These are phyloP conservation scores for Epirrhoe tristata DNA, from an alignment of 2,888 invertebrate species.

Conservation along the genomic window DNA sequence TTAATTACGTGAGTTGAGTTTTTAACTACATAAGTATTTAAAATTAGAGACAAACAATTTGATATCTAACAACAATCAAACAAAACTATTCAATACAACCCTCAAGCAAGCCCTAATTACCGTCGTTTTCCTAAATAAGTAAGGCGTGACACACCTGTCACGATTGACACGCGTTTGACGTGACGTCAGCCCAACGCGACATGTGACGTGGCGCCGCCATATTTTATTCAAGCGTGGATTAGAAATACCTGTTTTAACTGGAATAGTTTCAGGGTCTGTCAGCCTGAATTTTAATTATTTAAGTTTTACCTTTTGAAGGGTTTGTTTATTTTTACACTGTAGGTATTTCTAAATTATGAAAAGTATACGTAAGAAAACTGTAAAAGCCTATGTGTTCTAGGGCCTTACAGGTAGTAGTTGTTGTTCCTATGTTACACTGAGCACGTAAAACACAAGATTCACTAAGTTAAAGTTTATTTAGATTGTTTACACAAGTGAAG, in stretches of 20 bases:
- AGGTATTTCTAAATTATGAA: no score
- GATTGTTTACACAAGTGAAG: no score
- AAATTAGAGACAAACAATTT: no score
- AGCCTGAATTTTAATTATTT: constrained; percentile 11
- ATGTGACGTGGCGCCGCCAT: constrained; percentile 31
- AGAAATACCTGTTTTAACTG: constrained; percentile 45
- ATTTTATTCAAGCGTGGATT: constrained; percentile 47
- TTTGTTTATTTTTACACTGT: not conserved
- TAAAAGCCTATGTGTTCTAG: no score
- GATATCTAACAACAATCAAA: no score
- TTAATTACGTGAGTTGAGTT: no score
- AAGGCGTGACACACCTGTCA: constrained; percentile 54
- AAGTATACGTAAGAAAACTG: no score
- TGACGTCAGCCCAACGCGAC: constrained; percentile 19
- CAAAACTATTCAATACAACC: not conserved
- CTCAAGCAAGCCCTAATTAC: constrained; percentile 50
- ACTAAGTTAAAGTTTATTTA: no score
- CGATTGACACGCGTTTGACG: constrained; percentile 44
- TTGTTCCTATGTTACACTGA: no score
- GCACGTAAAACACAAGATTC: no score
- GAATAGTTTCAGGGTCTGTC: constrained; percentile 30
- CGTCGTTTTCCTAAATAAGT: constrained; percentile 57
- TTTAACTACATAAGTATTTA: no score
- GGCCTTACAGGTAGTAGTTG: no score
- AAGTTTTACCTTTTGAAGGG: not conserved